Evolutionary conservation across 2,888 invertebrate genomes (phyloP).

Genomic region (Hanleya hanleyi): DNA sequence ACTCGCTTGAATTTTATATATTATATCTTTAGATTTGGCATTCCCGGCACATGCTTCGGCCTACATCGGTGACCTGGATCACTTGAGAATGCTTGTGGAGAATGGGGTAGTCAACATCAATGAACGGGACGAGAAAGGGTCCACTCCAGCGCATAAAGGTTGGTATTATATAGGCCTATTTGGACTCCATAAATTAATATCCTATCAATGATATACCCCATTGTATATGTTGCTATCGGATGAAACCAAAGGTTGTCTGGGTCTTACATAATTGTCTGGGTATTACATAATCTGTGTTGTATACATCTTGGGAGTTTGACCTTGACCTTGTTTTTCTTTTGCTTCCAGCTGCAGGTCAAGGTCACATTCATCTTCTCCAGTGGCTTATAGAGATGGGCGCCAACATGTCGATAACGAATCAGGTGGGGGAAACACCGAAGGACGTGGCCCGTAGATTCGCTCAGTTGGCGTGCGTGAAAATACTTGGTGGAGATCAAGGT

Average conservation of each 20-base stretch:
- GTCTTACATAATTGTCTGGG: too few relatives aligned
- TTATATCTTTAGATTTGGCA: constrained; percentile 65
- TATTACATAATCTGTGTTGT: too few relatives aligned
- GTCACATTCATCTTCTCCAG: constrained; percentile 71
- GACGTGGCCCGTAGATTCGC: constrained; percentile 72
- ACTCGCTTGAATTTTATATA: too few relatives aligned
- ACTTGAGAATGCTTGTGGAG: constrained; percentile 72
- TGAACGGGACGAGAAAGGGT: constrained; percentile 73
- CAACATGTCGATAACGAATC: constrained; percentile 68
- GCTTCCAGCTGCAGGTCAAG: constrained; percentile 72
- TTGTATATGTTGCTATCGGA: too few relatives aligned
- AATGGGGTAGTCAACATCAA: constrained; percentile 74
- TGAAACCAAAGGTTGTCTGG: too few relatives aligned
- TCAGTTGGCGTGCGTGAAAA: constrained; percentile 70
- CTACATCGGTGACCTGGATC: constrained; percentile 71
- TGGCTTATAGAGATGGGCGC: constrained; percentile 74
- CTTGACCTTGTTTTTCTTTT: background rate
- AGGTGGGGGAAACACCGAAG: constrained; percentile 70
- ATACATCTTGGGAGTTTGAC: background rate
- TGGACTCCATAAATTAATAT: too few relatives aligned
- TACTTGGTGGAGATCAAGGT: constrained; percentile 64
- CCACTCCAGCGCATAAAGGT: constrained; percentile 74
- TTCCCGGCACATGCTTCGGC: constrained; percentile 74
- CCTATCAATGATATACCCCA: too few relatives aligned
- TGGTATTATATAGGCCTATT: too few relatives aligned